Base-by-base conservation (phyloP, 2,797 vertebrate species). In the Mormyrus proboscirostris region DNA sequence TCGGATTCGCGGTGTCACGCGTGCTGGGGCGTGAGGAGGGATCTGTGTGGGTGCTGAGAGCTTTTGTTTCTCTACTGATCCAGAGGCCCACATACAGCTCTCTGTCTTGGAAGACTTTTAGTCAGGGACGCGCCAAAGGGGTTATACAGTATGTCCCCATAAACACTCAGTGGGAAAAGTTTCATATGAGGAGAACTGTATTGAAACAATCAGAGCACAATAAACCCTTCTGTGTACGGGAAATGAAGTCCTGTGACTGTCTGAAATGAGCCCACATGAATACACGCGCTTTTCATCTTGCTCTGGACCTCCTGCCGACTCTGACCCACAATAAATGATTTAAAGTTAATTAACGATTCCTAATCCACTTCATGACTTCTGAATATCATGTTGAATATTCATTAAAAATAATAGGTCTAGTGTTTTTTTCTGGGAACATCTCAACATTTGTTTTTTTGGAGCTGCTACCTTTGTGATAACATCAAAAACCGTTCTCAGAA, bases 181-280 rank as follows among this genome's bases (percentile, higher is more conserved):
- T 57, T 33, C 57, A 41, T 29, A 55, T 59, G 59, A 87, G 44
- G 3, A 69, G 57, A 89, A 82, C 41, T 83, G 57, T 89, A 89
- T 65, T 84, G 44, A 83, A 89, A 84, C 44, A 25, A 22, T 50
- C 84, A 25, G 73, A 62, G 5, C 50, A 89, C 88, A 62, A 76
- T 55, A 41, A 84, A 84, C 59, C 22, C 55, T 41, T 38, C 9
- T 29, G 79, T 55, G 8, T 51, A 25, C 0, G 7, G 57, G 50
- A 33, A 85, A 51, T 59, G 6, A 33, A 51, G 44, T 33, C 22
- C 41, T 19, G 38, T 19, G 85, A 86, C 76, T 47, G 10, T 51
- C 47, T 84, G 29, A 62, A 9, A 73, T 65, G 65, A 62, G 73
- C 86, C 88, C 62, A 91, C 59, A 33, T 73, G 12, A 73, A 73